phyloP scores from a whole-genome alignment of 2,113 vertebrate species.

The Saguinus midas region DNA sequence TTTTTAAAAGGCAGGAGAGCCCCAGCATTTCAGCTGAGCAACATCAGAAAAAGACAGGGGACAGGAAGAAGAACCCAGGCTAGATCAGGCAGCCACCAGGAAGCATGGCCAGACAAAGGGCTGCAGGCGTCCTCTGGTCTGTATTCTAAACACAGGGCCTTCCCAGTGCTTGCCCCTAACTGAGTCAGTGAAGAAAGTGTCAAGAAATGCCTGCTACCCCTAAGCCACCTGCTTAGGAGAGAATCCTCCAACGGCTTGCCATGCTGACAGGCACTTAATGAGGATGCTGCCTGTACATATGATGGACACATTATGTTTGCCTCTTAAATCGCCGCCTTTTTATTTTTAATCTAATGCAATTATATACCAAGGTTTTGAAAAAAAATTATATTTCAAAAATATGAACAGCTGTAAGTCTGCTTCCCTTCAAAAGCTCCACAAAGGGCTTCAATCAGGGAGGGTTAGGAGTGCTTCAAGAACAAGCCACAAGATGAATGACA shows the following conservation, averaged over 20 bases:
- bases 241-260: background rate
- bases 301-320: background rate
- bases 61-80: background rate
- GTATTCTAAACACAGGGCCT: background rate
- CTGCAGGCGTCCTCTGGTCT: background rate
- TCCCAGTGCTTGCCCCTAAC: background rate
- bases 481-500: background rate
- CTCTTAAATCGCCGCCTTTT: background rate
- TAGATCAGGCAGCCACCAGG: background rate
- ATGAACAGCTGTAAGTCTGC: background rate
- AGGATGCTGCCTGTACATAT: background rate
- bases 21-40: background rate
- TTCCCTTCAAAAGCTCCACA: background rate
- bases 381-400: background rate
- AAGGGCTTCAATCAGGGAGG: background rate
- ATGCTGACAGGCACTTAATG: slow-evolving; percentile 15
- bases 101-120: background rate
- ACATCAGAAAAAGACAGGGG: background rate
- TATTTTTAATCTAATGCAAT: background rate
- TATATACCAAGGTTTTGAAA: background rate
- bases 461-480: background rate
- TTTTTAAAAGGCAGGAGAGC: background rate
- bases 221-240: background rate
- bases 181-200: background rate
- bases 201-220: background rate